These are phyloP conservation scores for Torymus texanus DNA, from an alignment of 2,888 invertebrate species.

Conservation along the genomic window DNA sequence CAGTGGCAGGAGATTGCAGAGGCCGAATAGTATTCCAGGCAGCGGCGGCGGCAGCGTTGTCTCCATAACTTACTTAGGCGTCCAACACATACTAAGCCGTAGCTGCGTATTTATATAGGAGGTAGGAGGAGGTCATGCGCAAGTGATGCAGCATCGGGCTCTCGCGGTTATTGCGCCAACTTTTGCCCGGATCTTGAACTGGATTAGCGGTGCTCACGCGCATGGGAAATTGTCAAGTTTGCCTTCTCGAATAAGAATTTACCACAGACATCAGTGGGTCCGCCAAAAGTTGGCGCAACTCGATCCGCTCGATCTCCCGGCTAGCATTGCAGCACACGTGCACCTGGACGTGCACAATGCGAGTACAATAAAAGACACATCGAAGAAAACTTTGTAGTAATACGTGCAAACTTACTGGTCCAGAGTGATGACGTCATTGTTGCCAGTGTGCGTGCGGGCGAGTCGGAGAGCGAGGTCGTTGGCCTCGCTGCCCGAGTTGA, in stretches of 20 bases:
- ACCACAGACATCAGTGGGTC: too few relatives aligned
- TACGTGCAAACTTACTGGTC: conserved; percentile 90
- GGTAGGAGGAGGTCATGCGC: too few relatives aligned
- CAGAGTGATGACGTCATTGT: conserved; percentile 92
- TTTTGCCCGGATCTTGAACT: background rate
- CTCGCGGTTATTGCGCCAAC: background rate
- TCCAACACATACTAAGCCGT: background rate
- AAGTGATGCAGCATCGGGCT: background rate
- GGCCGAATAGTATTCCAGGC: conserved; percentile 38
- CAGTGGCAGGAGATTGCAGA: too few relatives aligned
- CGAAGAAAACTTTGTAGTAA: too few relatives aligned
- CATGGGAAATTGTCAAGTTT: too few relatives aligned
- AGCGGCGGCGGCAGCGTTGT: background rate
- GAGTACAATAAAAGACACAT: too few relatives aligned
- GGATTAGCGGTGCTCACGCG: background rate
- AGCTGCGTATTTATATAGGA: too few relatives aligned
- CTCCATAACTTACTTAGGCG: conserved; percentile 11
- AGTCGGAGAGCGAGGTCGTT: conserved; percentile 97
- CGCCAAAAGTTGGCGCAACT: too few relatives aligned
- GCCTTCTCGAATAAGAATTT: too few relatives aligned
- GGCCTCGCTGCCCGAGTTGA: conserved; percentile 99
- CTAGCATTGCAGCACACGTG: too few relatives aligned
- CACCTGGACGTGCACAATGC: too few relatives aligned
- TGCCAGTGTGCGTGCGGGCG: conserved; percentile 91
- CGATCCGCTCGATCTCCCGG: too few relatives aligned